Base-by-base conservation (phyloP, 2,888 invertebrate species). In the Galeruca laticollis region DNA sequence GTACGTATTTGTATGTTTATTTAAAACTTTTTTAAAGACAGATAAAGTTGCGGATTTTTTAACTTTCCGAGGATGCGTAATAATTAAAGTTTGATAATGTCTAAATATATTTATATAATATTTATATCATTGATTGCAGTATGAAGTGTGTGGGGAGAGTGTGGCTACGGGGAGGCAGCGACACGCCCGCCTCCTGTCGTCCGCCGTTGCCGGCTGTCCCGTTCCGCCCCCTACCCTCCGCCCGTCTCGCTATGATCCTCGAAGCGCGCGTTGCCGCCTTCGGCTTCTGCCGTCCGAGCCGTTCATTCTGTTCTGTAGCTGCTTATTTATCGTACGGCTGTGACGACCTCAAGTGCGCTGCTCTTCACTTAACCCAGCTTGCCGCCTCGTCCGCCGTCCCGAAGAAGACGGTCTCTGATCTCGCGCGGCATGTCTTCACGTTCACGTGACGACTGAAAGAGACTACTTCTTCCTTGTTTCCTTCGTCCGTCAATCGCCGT, bases 101-200 rank as follows among this genome's bases (percentile, higher is more conserved):
- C 26, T 0, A 0, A 26, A 26, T 26, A 26, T 56, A 52, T 11
- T 49, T 20, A 35, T 62, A 20, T 62, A 51, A 11, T 5, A 80
- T 83, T 83, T 82, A 83, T 84, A 83, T 84, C 84, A 84, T 85
- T 84, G 84, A 84, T 85, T 84, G 83, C 82, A 83, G 83, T 83
- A 83, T 83, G 82, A 82, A 82, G 83, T 84, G 82, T 84, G 82
- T 80, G 82, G 82, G 66, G 83, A 82, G 83, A 82, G 83, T 84
- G 82, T 80, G 83, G 82, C 81, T 82, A 82, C 79, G 80, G 82
- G 82, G 84, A 82, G 82, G 79, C 80, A 81, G 83, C 81, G 85
- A 85, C 85, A 85, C 85, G 85, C 85, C 85, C 85, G 85, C 82
- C 85, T 84, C 85, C 85, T 85, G 84, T 82, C 80, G 80, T 52